Base-by-base conservation (phyloP, 2,888 invertebrate genomes). In the Embidobia sp. region DNA sequence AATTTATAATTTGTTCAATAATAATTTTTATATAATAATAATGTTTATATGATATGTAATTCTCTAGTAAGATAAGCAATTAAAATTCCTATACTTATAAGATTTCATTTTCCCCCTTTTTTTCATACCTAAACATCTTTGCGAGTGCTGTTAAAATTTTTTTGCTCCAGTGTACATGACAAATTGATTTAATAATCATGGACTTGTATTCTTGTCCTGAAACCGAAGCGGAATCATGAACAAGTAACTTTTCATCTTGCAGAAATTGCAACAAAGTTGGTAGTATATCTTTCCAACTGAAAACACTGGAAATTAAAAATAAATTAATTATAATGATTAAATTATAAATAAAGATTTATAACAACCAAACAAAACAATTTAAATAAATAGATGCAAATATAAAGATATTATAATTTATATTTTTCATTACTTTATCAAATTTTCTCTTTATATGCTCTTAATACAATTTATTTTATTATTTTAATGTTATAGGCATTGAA, bases 231-330 rank as follows among this genome's bases (percentile, higher is more conserved):
- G 93, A 93, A 81, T 92, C 91, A 82, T 92, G 91, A 72, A 91
- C 91, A 1, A 94, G 86, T 7, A 84, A 88, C 64, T 91, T 91
- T 67, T 92, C 90, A 11, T 91, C 90, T 3, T 90, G 90, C 26
- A 94, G 79, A 0, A 91, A 88, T 82, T 91, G 91, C 33, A 94
- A 83, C 69, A 93, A 88, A 74, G 93, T 92, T 10, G 94, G 94
- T 2, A 95, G 85, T 0, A 94, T 84, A 78, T 94, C 94, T 79
- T 93, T 92, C 94, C 94, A 94, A 79, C 94, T 94, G 40, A 48
- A 59, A 59, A 29, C 22, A 22, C 22, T 22, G 22, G 6, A 22
- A 22, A 40, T 40, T 8, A 18, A 40, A 8, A 40, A 16, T n/a
- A 18, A 18, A 29, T 29, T 8, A 29, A 29, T 29, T 29, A 8